Evolutionary conservation across 2,797 vertebrate species (phyloP).

Genomic region (Acropternis orthonyx): DNA sequence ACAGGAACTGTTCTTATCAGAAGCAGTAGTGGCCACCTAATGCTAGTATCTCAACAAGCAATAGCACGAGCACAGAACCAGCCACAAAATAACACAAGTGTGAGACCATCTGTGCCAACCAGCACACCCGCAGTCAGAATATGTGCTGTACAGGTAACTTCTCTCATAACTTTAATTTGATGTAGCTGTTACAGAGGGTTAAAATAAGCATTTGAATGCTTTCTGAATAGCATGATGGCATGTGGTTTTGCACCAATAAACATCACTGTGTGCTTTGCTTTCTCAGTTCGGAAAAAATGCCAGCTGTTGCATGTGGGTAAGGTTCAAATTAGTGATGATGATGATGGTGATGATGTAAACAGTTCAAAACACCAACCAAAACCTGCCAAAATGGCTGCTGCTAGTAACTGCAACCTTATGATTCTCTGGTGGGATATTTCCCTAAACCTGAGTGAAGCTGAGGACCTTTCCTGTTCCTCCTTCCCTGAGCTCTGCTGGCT

Average conservation of each 20-base stretch:
- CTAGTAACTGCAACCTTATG: neutral
- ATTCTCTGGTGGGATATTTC: neutral
- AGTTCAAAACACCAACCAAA: neutral
- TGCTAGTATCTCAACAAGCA: constrained; percentile 92
- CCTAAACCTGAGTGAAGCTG: neutral
- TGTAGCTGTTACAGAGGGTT: fast-evolving
- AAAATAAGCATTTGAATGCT: neutral
- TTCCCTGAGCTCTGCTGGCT: neutral
- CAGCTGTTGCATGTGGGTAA: neutral
- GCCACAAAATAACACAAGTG: constrained; percentile 40
- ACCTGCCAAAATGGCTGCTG: neutral
- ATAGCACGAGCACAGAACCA: constrained; percentile 79
- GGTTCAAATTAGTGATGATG: neutral
- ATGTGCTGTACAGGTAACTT: constrained; percentile 75
- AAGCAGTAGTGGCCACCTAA: constrained; percentile 90
- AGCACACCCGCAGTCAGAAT: constrained; percentile 70
- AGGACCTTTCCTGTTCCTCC: neutral
- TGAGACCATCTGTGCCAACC: constrained; percentile 39
- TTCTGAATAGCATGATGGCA: neutral
- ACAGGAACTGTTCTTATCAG: constrained; percentile 91
- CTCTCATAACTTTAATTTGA: neutral
- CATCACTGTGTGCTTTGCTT: neutral
- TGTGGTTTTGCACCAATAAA: neutral
- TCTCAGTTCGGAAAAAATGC: neutral
- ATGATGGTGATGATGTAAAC: neutral